These are phyloP conservation scores for Hyalella azteca DNA, from an alignment of 2,888 invertebrate genomes.

Conservation along the genomic window DNA sequence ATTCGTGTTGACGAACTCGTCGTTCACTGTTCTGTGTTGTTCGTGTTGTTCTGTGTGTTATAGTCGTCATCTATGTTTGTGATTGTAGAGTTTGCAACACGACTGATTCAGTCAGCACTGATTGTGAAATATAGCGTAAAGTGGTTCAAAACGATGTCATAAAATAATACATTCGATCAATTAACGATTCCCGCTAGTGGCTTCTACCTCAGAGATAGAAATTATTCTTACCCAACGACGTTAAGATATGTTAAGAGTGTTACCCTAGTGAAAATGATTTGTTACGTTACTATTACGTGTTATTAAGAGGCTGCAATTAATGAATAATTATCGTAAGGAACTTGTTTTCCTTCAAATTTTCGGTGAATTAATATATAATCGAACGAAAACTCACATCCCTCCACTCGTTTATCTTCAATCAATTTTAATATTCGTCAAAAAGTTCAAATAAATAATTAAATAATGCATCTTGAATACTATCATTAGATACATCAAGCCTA, in stretches of 20 bases:
- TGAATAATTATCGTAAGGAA: neutral
- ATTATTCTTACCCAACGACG: neutral
- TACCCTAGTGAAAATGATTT: neutral
- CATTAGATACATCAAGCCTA: neutral
- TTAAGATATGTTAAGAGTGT: neutral
- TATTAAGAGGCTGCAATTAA: slow-evolving; percentile 13
- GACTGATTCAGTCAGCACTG: too few relatives aligned
- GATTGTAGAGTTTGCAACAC: too few relatives aligned
- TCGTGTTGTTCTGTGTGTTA: neutral
- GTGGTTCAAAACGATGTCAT: neutral
- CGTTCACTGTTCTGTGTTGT: neutral
- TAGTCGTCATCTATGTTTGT: neutral
- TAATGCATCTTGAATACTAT: neutral
- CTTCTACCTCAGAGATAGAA: slow-evolving; percentile 4
- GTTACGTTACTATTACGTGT: neutral
- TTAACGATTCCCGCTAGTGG: neutral
- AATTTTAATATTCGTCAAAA: neutral
- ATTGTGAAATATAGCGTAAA: neutral
- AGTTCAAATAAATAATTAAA: neutral
- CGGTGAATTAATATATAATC: neutral
- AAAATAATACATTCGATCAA: neutral
- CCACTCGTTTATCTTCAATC: neutral
- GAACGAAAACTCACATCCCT: neutral
- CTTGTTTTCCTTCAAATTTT: neutral
- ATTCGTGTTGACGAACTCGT: too few relatives aligned